Evolutionary conservation across 2,113 vertebrate species (phyloP).

Genomic region (Ammodramus savannarum): DNA sequence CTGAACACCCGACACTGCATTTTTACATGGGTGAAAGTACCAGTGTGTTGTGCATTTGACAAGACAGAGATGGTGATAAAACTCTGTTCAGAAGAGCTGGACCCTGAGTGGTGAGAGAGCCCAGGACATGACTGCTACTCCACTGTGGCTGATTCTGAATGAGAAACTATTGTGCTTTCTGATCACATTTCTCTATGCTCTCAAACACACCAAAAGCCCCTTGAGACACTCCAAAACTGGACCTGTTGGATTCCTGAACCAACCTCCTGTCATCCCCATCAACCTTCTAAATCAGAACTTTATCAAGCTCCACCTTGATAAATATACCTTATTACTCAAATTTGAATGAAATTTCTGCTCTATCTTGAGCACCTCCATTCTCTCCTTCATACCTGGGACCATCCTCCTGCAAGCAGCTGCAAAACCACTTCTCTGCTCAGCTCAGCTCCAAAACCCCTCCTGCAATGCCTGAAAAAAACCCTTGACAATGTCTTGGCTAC

Average conservation of each 20-base stretch:
- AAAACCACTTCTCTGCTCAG: background rate
- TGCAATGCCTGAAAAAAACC: background rate
- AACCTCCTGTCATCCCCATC: background rate
- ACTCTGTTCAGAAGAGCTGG: background rate
- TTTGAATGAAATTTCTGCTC: background rate
- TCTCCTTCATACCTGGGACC: background rate
- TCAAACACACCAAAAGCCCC: background rate
- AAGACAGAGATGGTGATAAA: background rate
- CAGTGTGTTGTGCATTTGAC: background rate
- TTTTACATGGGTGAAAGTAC: background rate
- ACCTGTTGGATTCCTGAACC: background rate
- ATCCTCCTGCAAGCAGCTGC: constrained; percentile 1
- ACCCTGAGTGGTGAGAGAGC: background rate
- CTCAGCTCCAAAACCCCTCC: background rate
- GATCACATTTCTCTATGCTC: background rate
- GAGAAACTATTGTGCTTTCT: background rate
- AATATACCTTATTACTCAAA: background rate
- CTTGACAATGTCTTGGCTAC: constrained; percentile 48
- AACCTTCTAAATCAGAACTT: background rate
- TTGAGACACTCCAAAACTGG: background rate
- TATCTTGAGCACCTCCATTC: background rate
- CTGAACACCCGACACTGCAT: background rate
- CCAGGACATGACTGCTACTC: background rate
- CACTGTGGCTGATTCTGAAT: background rate
- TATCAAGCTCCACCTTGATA: background rate